Base-by-base conservation (phyloP, 2,888 invertebrate genomes). In the Plusia festucae region DNA sequence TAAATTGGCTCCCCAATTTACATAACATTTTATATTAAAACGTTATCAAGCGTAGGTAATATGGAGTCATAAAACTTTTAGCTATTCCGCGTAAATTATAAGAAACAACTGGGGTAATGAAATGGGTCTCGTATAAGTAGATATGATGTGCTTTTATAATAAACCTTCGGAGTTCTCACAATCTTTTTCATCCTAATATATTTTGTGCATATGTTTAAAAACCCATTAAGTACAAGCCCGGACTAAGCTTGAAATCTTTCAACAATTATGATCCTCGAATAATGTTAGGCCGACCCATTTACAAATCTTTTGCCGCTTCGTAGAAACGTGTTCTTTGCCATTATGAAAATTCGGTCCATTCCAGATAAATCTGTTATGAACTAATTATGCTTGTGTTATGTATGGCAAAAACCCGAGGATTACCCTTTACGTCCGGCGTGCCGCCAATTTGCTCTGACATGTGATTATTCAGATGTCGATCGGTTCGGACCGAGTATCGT, bases 401-500 rank as follows among this genome's bases (percentile, higher is more conserved):
- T 55, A 62, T 52, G 52, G 55, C 68, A 68, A 71, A 68, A 78
- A 53, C 44, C 63, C 61, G 65, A 65, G 70, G 67, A 76, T 74
- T 68, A 74, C 65, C 63, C 65, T 64, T 57, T 63, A 55, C 57
- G 63, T 78, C 65, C 68, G 57, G 53, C 62, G 61, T 52, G 61
- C 62, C 62, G 80, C 64, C 78, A 80, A 80, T 80, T 81, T 70
- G 54, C 66, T 60, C 77, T 70, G 78, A 79, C 76, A 76, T 79
- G 76, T 77, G 81, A 84, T 83, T 84, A 84, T 81, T 82, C 83
- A 80, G 78, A 82, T 78, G 82, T 81, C 82, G 73, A 80, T 78
- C 78, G 74, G 61, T 66, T 69, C 60, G 65, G 68, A 57, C 68
- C 57, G 64, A 71, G 68, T 73, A 77, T 73, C 60, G 65, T 60